These are phyloP conservation scores for Crotalus horridus DNA, from an alignment of 2,113 vertebrate genomes.

Conservation along the genomic window DNA sequence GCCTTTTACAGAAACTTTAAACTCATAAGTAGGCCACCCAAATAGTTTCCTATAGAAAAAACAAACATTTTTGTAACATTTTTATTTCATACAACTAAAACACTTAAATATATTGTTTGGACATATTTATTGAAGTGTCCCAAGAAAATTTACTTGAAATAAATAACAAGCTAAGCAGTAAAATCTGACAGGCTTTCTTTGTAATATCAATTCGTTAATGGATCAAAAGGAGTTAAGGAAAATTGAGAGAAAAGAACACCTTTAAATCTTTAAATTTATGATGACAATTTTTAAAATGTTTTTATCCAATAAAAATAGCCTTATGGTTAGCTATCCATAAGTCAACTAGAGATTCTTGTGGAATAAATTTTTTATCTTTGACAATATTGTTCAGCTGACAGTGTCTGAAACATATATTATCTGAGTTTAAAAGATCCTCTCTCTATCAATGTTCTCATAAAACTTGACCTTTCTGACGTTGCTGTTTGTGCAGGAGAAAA, in stretches of 20 bases:
- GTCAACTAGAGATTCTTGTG: not conserved
- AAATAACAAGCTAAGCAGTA: not conserved
- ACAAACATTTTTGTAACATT: not conserved
- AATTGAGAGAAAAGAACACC: not conserved
- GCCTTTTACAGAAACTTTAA: constrained; percentile 42
- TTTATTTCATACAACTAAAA: constrained; percentile 17
- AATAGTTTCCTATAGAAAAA: constrained; percentile 41
- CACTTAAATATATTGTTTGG: not conserved
- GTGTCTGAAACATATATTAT: not conserved
- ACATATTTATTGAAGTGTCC: not conserved
- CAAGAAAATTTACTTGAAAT: constrained; percentile 5
- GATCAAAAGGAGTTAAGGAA: not conserved
- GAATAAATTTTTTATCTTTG: not conserved
- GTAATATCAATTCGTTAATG: not conserved
- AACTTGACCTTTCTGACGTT: not conserved
- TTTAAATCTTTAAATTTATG: not conserved
- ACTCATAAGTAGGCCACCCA: constrained; percentile 36
- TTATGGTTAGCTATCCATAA: not conserved
- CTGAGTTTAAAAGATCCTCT: not conserved
- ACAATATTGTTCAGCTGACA: not conserved
- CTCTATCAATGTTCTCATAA: not conserved
- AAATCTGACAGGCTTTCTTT: not conserved
- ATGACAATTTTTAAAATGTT: not conserved
- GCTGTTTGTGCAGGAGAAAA: not conserved
- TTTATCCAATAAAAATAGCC: not conserved